Conservation (phyloP, 1,140 invertebrate species). For the Forficula auricularia region DNA sequence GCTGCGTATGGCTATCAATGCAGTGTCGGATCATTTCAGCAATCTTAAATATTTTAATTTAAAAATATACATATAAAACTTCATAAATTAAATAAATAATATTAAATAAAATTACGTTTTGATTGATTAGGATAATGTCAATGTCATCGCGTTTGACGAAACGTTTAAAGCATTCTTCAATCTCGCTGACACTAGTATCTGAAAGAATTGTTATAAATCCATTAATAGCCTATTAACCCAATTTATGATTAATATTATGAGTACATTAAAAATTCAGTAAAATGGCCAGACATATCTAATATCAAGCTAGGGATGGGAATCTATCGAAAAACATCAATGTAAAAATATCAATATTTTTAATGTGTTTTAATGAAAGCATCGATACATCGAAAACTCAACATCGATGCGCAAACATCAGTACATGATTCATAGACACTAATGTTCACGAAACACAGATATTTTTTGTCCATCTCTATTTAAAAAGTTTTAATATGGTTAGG, state of each 20-base stretch:
- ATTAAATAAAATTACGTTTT: constrained; percentile 48
- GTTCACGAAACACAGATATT: too few relatives aligned
- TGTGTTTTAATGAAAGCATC: too few relatives aligned
- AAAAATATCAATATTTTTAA: too few relatives aligned
- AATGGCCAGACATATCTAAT: too few relatives aligned
- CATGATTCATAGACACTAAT: too few relatives aligned
- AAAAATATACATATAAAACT: constrained; percentile 6
- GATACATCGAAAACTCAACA: too few relatives aligned
- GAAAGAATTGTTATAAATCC: constrained; percentile 23
- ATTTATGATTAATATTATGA: constrained; percentile 6
- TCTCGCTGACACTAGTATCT: constrained; percentile 90
- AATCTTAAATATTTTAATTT: constrained; percentile 33
- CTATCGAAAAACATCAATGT: too few relatives aligned
- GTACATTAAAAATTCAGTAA: constrained; percentile 3
- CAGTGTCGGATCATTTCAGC: constrained; percentile 95
- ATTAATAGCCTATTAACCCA: neutral
- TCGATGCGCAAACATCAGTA: too few relatives aligned
- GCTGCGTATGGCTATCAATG: constrained; percentile 82
- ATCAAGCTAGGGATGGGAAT: too few relatives aligned
- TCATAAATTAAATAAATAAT: constrained; percentile 8
- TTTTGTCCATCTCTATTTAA: too few relatives aligned
- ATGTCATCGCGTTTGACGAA: constrained; percentile 95
- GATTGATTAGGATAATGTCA: constrained; percentile 97
- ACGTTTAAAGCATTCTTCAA: constrained; percentile 92
- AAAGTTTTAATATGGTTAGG: too few relatives aligned